phyloP scores from a whole-genome alignment of 2,113 vertebrate species.

The Phocoena sinus region DNA sequence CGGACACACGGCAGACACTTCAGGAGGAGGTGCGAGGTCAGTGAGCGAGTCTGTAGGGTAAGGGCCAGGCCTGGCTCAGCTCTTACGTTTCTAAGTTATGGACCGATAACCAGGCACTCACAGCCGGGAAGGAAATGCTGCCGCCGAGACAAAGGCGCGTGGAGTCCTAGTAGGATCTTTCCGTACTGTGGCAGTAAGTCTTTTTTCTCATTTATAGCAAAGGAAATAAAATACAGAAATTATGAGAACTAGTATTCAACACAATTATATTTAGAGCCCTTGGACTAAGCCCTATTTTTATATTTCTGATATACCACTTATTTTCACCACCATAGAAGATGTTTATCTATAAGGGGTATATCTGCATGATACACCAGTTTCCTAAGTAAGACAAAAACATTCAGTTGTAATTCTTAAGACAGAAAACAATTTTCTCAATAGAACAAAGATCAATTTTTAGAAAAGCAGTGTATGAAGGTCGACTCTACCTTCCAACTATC shows the following conservation, averaged over 20 bases:
- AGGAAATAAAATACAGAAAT: conserved; percentile 24
- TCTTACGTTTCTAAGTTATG: background rate
- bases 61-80: background rate
- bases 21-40: background rate
- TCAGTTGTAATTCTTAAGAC: conserved; percentile 20
- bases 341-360: background rate
- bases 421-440: conserved; percentile 28
- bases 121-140: background rate
- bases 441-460: background rate
- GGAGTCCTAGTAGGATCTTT: background rate
- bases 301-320: background rate
- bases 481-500: conserved; percentile 10
- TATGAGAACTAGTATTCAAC: background rate
- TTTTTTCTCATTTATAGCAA: conserved; percentile 27
- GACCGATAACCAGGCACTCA: background rate
- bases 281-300: background rate
- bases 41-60: background rate
- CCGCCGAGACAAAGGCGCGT: background rate
- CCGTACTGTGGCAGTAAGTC: background rate
- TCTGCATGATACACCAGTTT: background rate
- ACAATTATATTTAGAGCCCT: conserved; percentile 10
- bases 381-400: conserved; percentile 21
- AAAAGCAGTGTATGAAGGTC: background rate
- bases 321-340: conserved; percentile 5
- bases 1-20: background rate